phyloP scores from a whole-genome alignment of 2,797 vertebrate species.

The Cephalopachus bancanus region DNA sequence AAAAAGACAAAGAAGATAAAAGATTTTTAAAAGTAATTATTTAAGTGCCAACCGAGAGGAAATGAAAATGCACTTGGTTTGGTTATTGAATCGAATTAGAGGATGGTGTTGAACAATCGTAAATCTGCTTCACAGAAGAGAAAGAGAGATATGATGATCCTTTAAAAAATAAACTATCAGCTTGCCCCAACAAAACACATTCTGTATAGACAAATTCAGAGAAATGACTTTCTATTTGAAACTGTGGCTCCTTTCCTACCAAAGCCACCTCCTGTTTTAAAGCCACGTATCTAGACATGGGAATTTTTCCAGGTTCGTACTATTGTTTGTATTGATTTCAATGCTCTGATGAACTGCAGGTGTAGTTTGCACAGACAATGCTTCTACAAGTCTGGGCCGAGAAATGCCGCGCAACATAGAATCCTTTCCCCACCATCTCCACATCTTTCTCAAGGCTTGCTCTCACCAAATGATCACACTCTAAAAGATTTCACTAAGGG shows the following conservation, averaged over 20 bases:
- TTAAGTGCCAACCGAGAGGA: neutral
- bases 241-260: neutral
- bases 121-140: neutral
- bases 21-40: conserved; percentile 55
- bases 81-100: accelerated
- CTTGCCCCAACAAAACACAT: neutral
- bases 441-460: neutral
- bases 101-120: accelerated
- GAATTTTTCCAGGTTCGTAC: neutral
- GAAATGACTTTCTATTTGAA: neutral
- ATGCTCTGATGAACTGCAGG: neutral
- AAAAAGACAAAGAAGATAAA: conserved; percentile 57
- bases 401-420: neutral
- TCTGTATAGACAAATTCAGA: accelerated
- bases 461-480: neutral
- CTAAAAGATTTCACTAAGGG: neutral
- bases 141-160: neutral
- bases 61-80: neutral
- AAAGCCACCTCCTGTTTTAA: accelerated
- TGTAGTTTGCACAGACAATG: neutral
- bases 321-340: conserved; percentile 31
- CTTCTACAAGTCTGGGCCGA: neutral
- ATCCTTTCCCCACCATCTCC: neutral
- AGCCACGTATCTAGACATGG: neutral
- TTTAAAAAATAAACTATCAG: neutral